Evolutionary conservation across 2,113 vertebrate genomes (phyloP).

Genomic region (Tringa solitaria): DNA sequence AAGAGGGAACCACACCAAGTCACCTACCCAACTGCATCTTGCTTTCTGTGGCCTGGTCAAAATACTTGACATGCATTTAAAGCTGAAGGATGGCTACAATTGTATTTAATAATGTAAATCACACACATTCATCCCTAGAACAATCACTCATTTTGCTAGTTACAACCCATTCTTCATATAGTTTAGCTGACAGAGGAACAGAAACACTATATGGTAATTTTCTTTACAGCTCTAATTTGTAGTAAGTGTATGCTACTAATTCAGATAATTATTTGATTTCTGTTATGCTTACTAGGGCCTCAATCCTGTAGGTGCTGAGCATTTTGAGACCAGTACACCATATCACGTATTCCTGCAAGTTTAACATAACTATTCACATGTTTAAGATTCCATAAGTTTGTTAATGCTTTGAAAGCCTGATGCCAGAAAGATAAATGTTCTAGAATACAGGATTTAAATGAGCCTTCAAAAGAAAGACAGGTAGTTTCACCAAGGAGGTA

Average conservation of each 20-base stretch:
- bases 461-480: background rate
- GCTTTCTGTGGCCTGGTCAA: background rate
- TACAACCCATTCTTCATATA: background rate
- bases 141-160: background rate
- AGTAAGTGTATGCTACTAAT: background rate
- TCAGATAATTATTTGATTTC: background rate
- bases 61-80: background rate
- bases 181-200: background rate
- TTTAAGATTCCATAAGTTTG: background rate
- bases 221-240: background rate
- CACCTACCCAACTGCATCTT: background rate
- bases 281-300: background rate
- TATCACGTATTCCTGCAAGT: background rate
- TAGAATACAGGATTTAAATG: background rate
- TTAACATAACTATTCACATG: background rate
- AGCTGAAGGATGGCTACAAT: background rate
- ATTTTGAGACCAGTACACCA: background rate
- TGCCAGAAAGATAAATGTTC: background rate
- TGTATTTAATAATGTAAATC: background rate
- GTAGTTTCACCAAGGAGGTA: background rate
- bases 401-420: background rate
- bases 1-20: background rate
- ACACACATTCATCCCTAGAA: background rate
- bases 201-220: background rate
- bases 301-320: background rate